Conservation (phyloP, 1,140 invertebrate genomes). For the Portunus trituberculatus region DNA sequence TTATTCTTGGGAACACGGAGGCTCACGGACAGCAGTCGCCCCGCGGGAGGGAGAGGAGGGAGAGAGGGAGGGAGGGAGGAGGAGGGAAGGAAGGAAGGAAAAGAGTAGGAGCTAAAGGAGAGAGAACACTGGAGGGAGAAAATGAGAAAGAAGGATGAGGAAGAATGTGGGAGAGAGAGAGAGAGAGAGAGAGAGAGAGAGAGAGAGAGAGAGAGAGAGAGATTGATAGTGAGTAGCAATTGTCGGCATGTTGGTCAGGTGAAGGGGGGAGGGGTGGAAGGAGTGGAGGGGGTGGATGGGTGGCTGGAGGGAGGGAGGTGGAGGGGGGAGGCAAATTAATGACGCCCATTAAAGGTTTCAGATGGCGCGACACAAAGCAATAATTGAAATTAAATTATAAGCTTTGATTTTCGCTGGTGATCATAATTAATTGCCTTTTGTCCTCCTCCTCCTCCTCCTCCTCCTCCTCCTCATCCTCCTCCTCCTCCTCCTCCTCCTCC, state of each 20-base stretch:
- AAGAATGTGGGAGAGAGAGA: background rate
- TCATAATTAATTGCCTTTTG: constrained; percentile 59
- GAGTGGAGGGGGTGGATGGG: background rate
- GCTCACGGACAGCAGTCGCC: background rate
- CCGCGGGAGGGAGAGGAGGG: background rate
- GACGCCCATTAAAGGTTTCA: constrained; percentile 43
- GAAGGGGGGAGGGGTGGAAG: background rate
- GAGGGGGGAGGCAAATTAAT: constrained; percentile 35
- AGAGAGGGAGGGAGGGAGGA: background rate
- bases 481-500: background rate
- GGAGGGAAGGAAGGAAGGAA: background rate
- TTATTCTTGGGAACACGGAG: constrained; percentile 28
- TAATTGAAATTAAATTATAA: constrained; percentile 66
- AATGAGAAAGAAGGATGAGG: background rate
- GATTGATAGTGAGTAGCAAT: constrained; percentile 11
- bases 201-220: constrained; percentile 15
- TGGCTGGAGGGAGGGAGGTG: background rate
- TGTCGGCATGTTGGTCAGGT: constrained; percentile 50
- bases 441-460: background rate
- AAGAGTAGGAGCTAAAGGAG: background rate
- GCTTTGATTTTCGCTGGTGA: constrained; percentile 53
- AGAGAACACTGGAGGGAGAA: background rate
- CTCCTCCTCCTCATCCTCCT: background rate
- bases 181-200: background rate
- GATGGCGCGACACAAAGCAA: constrained; percentile 57